These are phyloP conservation scores for Pseudopipra pipra DNA, from an alignment of 2,113 vertebrate species.

Conservation along the genomic window DNA sequence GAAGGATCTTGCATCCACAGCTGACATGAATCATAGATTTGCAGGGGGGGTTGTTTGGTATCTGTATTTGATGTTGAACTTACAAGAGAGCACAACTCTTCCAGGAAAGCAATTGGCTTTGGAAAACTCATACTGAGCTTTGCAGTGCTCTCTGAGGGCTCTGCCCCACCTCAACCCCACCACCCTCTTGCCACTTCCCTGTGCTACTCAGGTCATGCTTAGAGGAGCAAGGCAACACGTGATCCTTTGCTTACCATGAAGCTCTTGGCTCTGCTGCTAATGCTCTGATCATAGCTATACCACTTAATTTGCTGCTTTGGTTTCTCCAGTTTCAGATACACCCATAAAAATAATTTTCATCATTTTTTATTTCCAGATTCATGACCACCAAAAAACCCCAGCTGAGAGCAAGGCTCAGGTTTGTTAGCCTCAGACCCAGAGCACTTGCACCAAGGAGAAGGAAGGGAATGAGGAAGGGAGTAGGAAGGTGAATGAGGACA, in stretches of 20 bases:
- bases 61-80: not conserved
- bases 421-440: not conserved
- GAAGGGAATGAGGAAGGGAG: not conserved
- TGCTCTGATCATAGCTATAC: not conserved
- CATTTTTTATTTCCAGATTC: not conserved
- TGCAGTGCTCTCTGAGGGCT: not conserved
- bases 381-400: not conserved
- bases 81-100: accelerated
- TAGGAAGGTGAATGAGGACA: not conserved
- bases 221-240: not conserved
- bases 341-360: not conserved
- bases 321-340: not conserved
- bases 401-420: not conserved
- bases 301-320: not conserved
- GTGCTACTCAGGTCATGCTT: not conserved
- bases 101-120: not conserved
- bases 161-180: not conserved
- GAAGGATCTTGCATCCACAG: not conserved
- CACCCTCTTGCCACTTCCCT: not conserved
- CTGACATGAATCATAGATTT: not conserved
- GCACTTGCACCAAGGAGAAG: not conserved
- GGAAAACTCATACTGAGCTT: not conserved
- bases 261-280: not conserved
- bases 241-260: not conserved
- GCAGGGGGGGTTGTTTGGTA: accelerated